Evolutionary conservation across 2,888 invertebrate species (phyloP).

Genomic region (Argyresthia goedartella): DNA sequence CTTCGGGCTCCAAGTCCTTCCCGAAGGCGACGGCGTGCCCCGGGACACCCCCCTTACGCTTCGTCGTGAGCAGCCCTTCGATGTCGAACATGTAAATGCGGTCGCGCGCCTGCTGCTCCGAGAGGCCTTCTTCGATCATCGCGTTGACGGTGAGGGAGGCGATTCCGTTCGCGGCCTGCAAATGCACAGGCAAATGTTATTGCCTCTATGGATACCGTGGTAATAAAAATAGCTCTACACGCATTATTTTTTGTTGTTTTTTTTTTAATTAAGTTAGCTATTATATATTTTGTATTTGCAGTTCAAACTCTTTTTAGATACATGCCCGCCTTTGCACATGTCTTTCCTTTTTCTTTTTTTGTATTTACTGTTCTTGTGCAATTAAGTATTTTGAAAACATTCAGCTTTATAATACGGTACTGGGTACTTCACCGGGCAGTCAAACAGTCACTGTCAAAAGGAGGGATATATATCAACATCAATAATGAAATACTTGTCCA

Average conservation of each 20-base stretch:
- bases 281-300: too few species aligned
- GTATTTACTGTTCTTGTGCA: too few species aligned
- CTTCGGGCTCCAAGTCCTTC: slow-evolving; percentile 83
- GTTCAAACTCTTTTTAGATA: too few species aligned
- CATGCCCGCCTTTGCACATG: too few species aligned
- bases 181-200: neutral
- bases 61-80: slow-evolving; percentile 85
- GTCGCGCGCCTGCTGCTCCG: slow-evolving; percentile 80
- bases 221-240: neutral
- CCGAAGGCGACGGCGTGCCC: slow-evolving; percentile 81
- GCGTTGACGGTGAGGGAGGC: slow-evolving; percentile 91
- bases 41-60: slow-evolving; percentile 74
- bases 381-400: too few species aligned
- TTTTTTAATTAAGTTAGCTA: neutral
- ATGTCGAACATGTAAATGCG: slow-evolving; percentile 97
- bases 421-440: too few species aligned
- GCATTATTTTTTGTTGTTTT: neutral
- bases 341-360: too few species aligned
- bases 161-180: slow-evolving; percentile 91
- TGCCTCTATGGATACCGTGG: neutral
- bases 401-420: too few species aligned
- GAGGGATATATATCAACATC: too few species aligned
- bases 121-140: slow-evolving; percentile 80
- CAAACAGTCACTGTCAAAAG: too few species aligned
- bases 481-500: too few species aligned